Base-by-base conservation (phyloP, 2,888 invertebrate species). In the Apamea sordens region DNA sequence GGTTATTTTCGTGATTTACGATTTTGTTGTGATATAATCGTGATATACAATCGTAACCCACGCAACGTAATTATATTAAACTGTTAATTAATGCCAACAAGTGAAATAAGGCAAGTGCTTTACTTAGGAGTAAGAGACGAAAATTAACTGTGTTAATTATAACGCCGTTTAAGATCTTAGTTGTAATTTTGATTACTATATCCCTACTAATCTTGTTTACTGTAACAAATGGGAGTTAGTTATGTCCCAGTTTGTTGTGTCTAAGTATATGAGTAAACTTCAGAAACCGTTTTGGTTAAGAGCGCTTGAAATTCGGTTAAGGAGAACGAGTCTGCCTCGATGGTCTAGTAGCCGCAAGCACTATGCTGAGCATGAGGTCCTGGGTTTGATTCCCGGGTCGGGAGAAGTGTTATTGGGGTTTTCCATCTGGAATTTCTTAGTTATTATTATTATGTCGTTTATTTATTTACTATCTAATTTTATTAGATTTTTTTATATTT, bases 21-120 rank as follows among this genome's bases (percentile, higher is more conserved):
- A 84, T 87, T 90, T 89, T 86, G 86, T 88, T 87, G 77, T 84
- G 83, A 84, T 82, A 84, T 86, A 86, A 89, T 87, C 84, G 77
- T 89, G 88, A 90, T 89, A 89, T 87, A 91, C 84, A 88, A 79
- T 86, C 81, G 75, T 85, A 86, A 88, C 65, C 86, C 80, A 73
- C 83, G 83, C 78, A 59, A 79, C 13, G 56, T 76, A 78, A 84
- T 88, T 85, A 87, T 88, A 90, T 89, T 88, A 90, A 85, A 89
- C 83, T 87, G 83, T 86, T 87, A 89, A 91, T 91, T 87, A 88
- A 90, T 88, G 84, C 88, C 83, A 90, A 88, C 89, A 87, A 88
- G 86, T 80, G 63, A 78, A 83, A 64, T 76, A 80, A 78, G 76
- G 67, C 68, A 82, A 78, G 74, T 78, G 65, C 70, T 78, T 56